These are phyloP conservation scores for Hemicordylus capensis DNA, from an alignment of 2,113 vertebrate species.

Conservation along the genomic window DNA sequence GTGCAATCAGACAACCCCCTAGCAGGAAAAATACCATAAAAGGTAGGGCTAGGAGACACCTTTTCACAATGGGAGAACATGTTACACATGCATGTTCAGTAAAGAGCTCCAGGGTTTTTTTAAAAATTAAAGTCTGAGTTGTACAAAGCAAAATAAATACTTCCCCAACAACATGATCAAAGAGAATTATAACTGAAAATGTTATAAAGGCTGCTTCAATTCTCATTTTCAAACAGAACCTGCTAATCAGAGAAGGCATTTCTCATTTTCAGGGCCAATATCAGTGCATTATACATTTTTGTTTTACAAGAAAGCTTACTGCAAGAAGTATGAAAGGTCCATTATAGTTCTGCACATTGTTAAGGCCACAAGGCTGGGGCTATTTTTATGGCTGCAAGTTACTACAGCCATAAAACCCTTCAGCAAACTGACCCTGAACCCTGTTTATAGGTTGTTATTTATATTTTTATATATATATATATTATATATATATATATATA, in stretches of 20 bases:
- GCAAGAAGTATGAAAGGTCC: neutral
- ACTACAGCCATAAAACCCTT: neutral
- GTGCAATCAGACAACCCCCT: neutral
- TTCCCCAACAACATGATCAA: neutral
- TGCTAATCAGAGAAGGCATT: neutral
- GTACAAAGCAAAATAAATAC: slow-evolving; percentile 2
- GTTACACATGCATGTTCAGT: neutral
- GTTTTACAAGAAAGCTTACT: neutral
- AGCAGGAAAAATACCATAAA: neutral
- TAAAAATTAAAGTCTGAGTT: neutral
- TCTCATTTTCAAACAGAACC: neutral
- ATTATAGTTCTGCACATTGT: neutral
- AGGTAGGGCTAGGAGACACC: neutral
- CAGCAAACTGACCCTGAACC: neutral
- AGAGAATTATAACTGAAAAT: slow-evolving; percentile 13
- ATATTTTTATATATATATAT: too few species aligned
- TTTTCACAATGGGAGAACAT: neutral
- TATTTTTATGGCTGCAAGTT: neutral
- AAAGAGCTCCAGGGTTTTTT: neutral
- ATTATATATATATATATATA: too few species aligned
- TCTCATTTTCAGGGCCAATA: neutral
- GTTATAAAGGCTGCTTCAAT: neutral
- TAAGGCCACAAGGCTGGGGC: neutral
- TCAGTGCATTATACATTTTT: neutral
- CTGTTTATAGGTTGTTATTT: too few species aligned